Base-by-base conservation (phyloP, 2,888 invertebrate genomes). In the Tridacna gigas region DNA sequence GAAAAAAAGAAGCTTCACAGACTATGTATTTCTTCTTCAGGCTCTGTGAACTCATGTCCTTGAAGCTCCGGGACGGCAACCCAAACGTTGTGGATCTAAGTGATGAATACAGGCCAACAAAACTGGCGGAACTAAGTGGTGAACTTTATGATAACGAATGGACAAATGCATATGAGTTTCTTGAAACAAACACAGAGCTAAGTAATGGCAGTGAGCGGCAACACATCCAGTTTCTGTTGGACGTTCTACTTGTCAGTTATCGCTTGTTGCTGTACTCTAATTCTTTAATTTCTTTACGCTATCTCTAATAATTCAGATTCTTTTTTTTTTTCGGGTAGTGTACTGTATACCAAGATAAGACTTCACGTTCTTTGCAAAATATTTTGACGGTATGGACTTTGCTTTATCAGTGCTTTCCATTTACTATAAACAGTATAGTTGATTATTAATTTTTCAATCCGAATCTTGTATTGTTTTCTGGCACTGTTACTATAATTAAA, bases 101-200 rank as follows among this genome's bases (percentile, higher is more conserved):
- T 22, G 69, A 69, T n/a, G n/a, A 69, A 28, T 69, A 69, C n/a
- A 45, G 69, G 11, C 69, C 69, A n/a, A 69, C 0, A 3, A 69
- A 69, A 69, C 69, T 69, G 20, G 69, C 45, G 2, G 69, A 69
- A n/a, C 15, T 69, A 47, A 69, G 37, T 37, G 45, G 28, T 69
- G 69, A 69, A 28, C 47, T 69, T n/a, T 69, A 69, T 28, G 69
- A 69, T 22, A 69, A 69, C n/a, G 45, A 69, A 28, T 69, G 69
- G 69, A 69, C 69, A 47, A 47, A 69, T 37, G 37, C 37, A 37
- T 37, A 37, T 7, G 37, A 37, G 7, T 37, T 37, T 37, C 37
- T 20, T 2, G 20, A 60, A 20, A 20, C 60, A n/a, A 60, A 37
- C 37, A 4, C 7, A 4, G 37, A 37, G 7, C 3, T 37, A 37